phyloP scores from a whole-genome alignment of 2,797 vertebrate species.

The Lutjanus campechanus region DNA sequence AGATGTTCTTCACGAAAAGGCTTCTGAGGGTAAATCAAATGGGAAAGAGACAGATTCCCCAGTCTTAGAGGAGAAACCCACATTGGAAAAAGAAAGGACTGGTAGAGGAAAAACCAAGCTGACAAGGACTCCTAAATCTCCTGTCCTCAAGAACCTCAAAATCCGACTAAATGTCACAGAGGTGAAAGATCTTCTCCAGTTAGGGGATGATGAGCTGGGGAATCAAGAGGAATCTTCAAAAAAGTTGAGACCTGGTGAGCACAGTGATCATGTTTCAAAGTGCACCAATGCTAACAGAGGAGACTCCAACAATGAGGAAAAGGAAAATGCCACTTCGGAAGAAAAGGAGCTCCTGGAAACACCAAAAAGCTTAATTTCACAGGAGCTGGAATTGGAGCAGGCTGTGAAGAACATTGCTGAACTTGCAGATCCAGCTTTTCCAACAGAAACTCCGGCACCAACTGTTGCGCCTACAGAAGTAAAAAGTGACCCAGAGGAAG shows the following conservation, averaged over 20 bases:
- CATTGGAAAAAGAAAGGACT: constrained; percentile 80
- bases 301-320: constrained; percentile 74
- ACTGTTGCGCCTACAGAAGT: constrained; percentile 66
- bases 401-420: constrained; percentile 97
- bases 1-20: constrained; percentile 60
- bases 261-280: constrained; percentile 79
- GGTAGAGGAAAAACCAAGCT: constrained; percentile 82
- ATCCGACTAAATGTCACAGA: constrained; percentile 89
- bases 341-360: constrained; percentile 81
- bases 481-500: constrained; percentile 86
- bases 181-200: constrained; percentile 87
- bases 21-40: constrained; percentile 72
- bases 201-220: constrained; percentile 85
- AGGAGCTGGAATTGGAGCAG: constrained; percentile 93
- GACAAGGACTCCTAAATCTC: constrained; percentile 87
- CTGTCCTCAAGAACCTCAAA: constrained; percentile 90
- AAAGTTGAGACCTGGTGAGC: constrained; percentile 80
- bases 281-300: constrained; percentile 76
- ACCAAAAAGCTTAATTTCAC: constrained; percentile 86
- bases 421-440: constrained; percentile 90
- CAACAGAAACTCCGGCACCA: constrained; percentile 76
- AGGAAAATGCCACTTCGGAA: constrained; percentile 79
- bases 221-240: constrained; percentile 76
- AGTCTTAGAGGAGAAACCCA: constrained; percentile 77
- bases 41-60: constrained; percentile 66